phyloP scores from a whole-genome alignment of 2,888 invertebrate genomes.

The Campoplex nolae region DNA sequence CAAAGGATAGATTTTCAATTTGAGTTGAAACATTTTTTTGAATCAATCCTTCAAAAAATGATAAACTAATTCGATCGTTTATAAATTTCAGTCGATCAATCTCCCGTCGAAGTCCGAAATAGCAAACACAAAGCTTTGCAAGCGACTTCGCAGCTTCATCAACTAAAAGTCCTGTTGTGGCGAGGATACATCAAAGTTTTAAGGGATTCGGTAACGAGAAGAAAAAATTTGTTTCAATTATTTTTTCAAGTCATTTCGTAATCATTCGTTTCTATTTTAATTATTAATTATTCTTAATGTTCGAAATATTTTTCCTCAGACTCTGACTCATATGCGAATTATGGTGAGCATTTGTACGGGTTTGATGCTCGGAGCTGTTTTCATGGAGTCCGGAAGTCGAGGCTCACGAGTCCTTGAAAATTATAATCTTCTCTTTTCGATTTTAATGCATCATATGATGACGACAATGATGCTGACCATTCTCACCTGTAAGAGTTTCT shows the following conservation, averaged over 20 bases:
- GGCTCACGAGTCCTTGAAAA: slow-evolving; percentile 92
- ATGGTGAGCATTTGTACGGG: slow-evolving; percentile 91
- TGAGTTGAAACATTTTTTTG: not conserved
- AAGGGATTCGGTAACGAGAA: slow-evolving; percentile 88
- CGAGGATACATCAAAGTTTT: slow-evolving; percentile 91
- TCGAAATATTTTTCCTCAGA: slow-evolving; percentile 85
- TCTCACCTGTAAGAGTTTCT: slow-evolving; percentile 89
- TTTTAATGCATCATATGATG: slow-evolving; percentile 97
- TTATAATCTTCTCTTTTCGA: slow-evolving; percentile 95
- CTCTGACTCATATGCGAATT: slow-evolving; percentile 91
- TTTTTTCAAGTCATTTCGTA: not conserved
- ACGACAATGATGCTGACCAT: slow-evolving; percentile 96
- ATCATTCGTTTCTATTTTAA: not conserved
- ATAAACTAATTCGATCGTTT: not conserved
- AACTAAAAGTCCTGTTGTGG: slow-evolving; percentile 89
- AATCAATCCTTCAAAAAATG: not conserved
- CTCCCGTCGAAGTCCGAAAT: slow-evolving; percentile 63
- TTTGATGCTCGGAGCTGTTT: slow-evolving; percentile 91
- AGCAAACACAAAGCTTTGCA: slow-evolving; percentile 84
- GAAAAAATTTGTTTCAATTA: not conserved
- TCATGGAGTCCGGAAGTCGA: slow-evolving; percentile 90
- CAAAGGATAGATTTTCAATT: not conserved
- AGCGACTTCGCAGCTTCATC: slow-evolving; percentile 90
- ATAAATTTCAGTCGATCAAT: slow-evolving; percentile 73
- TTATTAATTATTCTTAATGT: slow-evolving; percentile 2